phyloP scores from a whole-genome alignment of 2,888 invertebrate genomes.

The Apotomis capreana region DNA sequence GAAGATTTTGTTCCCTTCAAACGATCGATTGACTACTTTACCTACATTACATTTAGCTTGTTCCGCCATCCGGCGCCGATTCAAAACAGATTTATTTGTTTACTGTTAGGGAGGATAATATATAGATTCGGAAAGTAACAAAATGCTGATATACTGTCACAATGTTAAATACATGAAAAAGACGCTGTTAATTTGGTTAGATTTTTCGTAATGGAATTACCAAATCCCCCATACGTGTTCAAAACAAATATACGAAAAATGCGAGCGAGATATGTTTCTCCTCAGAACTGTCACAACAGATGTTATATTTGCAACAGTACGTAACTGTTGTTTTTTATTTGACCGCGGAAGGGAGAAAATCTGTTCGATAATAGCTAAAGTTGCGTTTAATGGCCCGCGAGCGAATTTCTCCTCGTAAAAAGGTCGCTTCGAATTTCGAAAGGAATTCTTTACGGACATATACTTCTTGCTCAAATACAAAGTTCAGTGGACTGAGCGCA shows the following conservation, averaged over 20 bases:
- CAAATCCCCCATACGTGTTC: not conserved
- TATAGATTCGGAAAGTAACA: not conserved
- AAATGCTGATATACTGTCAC: too few relatives aligned
- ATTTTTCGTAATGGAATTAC: not conserved
- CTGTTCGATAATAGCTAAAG: constrained; percentile 34
- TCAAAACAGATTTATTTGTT: constrained; percentile 30
- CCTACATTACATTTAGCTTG: constrained; percentile 38
- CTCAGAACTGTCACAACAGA: not conserved
- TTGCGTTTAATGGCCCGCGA: constrained; percentile 29
- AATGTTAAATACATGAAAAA: not conserved
- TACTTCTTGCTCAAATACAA: constrained; percentile 22
- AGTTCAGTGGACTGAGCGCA: constrained; percentile 25
- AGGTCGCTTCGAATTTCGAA: constrained; percentile 17
- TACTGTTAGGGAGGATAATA: constrained; percentile 1
- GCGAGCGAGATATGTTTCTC: not conserved
- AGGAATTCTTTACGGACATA: constrained; percentile 19
- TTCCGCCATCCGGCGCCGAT: constrained; percentile 50
- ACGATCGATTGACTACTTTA: constrained; percentile 71
- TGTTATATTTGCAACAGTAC: constrained; percentile 3
- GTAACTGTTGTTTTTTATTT: constrained; percentile 19
- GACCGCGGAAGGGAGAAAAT: constrained; percentile 25
- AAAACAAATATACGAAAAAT: not conserved
- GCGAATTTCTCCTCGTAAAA: constrained; percentile 27
- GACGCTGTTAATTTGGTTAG: not conserved
- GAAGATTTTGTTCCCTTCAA: constrained; percentile 75